Base-by-base conservation (phyloP, 2,113 vertebrate genomes). In the Sinosuthora webbiana region DNA sequence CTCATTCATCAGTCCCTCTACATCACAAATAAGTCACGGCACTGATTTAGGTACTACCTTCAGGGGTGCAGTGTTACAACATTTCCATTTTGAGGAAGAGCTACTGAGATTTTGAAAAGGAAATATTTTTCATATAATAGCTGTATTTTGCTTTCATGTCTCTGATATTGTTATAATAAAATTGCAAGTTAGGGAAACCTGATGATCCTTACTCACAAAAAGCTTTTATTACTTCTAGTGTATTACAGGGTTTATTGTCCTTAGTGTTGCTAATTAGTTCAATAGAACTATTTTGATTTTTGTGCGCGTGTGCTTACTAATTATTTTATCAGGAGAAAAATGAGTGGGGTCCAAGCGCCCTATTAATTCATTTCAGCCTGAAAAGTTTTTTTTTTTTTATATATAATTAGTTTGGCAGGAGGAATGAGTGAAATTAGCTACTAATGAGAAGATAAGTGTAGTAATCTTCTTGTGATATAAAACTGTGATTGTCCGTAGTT, bases 381-480 rank as follows among this genome's bases (percentile, higher is more conserved):
- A 88, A 97, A 97, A 85, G 70, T 23, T 76, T 67, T 95, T 95
- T 83, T 39, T n/a, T n/a, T n/a, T n/a, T n/a, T n/a, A n/a, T n/a
- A n/a, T 93, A 83, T 98, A 98, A 98, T 98, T 98, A 95, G 91
- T 92, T 97, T 97, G 96, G 97, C 97, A 97, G 97, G 92, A 97
- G 91, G 84, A 97, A 94, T 96, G 96, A 97, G 86, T 56, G 64
- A 98, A 97, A 98, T 97, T 98, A 98, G 93, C 95, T 97, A 93
- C 96, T 98, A 98, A 98, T 97, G 97, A 98, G 97, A 94, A 96
- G 97, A 98, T 97, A 98, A 98, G 96, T 95, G 47, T 97, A 97
- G 92, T 97, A 96, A 97, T 98, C 97, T 97, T 96, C 96, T 90
- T 70, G 77, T 96, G 95, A 96, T 97, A 77, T 82, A 96, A 96